Percentiles rank a stretch among this genome's conserved stretches.
phyloP scores from a whole-genome alignment of 92 coral and sea anemone genomes.

The Nematostella vectensis region DNA sequence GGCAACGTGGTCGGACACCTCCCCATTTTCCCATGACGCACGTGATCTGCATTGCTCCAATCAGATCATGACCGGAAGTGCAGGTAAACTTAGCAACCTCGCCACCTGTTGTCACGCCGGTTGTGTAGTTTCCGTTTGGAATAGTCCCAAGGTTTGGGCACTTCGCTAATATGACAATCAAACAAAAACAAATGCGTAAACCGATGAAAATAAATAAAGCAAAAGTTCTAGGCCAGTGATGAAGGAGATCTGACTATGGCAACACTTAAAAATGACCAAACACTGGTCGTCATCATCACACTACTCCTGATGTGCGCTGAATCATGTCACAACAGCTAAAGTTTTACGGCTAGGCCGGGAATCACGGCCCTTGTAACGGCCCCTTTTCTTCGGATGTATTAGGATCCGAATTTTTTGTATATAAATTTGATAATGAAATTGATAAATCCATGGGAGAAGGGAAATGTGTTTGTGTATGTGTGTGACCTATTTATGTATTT shows the following conservation, averaged over 20 bases:
- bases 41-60: constrained; percentile 9
- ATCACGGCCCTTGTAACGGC: too few relatives aligned
- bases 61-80: constrained; percentile 5
- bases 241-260: background rate
- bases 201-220: background rate
- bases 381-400: too few relatives aligned
- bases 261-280: background rate
- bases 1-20: constrained; percentile 14
- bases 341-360: too few relatives aligned
- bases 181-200: background rate
- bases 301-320: too few relatives aligned
- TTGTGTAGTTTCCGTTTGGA: background rate
- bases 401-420: too few relatives aligned
- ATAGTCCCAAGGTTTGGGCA: background rate
- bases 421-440: too few relatives aligned
- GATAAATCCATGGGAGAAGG: too few relatives aligned
- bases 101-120: background rate
- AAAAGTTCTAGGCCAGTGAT: background rate
- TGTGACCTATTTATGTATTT: too few relatives aligned
- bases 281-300: too few relatives aligned
- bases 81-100: constrained; percentile 16
- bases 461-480: too few relatives aligned
- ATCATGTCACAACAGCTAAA: too few relatives aligned
- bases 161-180: background rate
- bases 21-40: constrained; percentile 41